A percentile compares a stretch with the other conserved stretches of the same genome.
Evolutionary conservation across 2,113 vertebrate genomes (phyloP).

Genomic region (Opisthocomus hoazin): DNA sequence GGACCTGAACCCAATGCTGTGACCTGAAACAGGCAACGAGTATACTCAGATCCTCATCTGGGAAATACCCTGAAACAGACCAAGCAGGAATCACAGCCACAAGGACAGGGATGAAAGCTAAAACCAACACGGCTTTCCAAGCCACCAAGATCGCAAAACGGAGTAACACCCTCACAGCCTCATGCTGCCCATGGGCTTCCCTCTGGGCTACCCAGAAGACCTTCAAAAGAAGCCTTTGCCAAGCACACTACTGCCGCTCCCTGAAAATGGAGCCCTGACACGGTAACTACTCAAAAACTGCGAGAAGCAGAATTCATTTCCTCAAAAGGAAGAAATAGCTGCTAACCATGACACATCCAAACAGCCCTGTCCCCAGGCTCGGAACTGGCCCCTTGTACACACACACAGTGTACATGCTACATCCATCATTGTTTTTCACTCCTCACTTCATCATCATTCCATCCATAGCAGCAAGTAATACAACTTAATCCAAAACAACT

Average conservation of each 20-base stretch:
- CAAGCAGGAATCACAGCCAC: not conserved
- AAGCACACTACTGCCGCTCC: not conserved
- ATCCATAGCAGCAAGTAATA: not conserved
- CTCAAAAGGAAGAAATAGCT: not conserved
- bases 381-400: not conserved
- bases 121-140: not conserved
- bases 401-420: fast-evolving
- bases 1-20: fast-evolving
- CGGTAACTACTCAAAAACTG: not conserved
- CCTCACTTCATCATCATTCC: not conserved
- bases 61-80: not conserved
- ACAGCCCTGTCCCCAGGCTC: not conserved
- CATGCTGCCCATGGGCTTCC: not conserved
- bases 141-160: not conserved
- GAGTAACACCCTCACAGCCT: not conserved
- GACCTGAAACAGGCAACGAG: not conserved
- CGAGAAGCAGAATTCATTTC: not conserved
- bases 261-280: not conserved
- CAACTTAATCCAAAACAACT: not conserved
- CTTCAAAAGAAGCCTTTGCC: not conserved
- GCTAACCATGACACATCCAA: not conserved
- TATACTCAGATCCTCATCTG: not conserved
- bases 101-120: not conserved
- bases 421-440: not conserved
- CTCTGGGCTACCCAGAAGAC: not conserved